Percentiles rank a stretch among this genome's conserved stretches.
Conservation (phyloP, 2,888 invertebrate species). For the Calephelis perditalis region DNA sequence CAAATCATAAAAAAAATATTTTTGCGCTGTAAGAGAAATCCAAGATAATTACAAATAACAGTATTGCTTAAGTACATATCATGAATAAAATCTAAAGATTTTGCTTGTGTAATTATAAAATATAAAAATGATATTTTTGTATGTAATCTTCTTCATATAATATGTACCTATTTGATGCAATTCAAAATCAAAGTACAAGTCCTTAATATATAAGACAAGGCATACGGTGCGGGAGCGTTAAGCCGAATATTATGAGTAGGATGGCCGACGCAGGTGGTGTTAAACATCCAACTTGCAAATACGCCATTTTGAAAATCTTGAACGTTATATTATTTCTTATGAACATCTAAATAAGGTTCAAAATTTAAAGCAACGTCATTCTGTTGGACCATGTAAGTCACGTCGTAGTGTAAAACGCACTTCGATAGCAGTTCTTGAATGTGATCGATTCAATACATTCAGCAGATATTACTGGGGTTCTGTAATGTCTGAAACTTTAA, state of each 20-base stretch:
- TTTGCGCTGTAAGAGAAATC: too few relatives aligned
- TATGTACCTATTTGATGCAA: background rate
- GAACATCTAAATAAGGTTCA: slow-evolving; percentile 1
- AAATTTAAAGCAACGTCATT: slow-evolving; percentile 44
- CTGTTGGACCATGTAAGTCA: slow-evolving; percentile 34
- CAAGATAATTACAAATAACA: too few relatives aligned
- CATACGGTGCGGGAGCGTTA: slow-evolving; percentile 49
- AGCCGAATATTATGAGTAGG: slow-evolving; percentile 78
- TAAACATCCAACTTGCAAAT: slow-evolving; percentile 64
- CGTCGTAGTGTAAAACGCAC: slow-evolving; percentile 27
- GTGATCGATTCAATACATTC: slow-evolving; percentile 25
- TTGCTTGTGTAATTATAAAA: too few relatives aligned
- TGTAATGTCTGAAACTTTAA: background rate
- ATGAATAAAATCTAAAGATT: too few relatives aligned
- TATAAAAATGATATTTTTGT: too few relatives aligned
- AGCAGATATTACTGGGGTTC: slow-evolving; percentile 5
- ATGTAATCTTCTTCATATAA: too few relatives aligned
- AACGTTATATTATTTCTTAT: slow-evolving; percentile 29
- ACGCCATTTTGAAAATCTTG: slow-evolving; percentile 22
- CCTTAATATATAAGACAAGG: slow-evolving; percentile 39
- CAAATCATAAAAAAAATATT: too few relatives aligned
- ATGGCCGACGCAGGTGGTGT: slow-evolving; percentile 69
- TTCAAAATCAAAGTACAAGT: slow-evolving; percentile 35
- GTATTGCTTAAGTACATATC: too few relatives aligned
- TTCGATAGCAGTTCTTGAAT: slow-evolving; percentile 23